Conservation (phyloP, 2,797 vertebrate species). For the Acestrorhynchus altus region DNA sequence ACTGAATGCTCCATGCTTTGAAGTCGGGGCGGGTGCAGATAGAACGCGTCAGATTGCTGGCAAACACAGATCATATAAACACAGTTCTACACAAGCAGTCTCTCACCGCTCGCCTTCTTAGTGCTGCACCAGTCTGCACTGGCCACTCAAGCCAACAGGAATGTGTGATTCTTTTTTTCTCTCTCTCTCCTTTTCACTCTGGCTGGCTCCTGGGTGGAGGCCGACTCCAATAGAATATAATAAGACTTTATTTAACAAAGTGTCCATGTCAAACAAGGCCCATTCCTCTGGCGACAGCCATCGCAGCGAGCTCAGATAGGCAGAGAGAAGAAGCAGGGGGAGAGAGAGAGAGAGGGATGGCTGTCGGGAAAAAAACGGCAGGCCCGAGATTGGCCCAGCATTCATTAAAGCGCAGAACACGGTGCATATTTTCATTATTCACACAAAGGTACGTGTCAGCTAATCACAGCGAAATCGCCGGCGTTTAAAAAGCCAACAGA, state of each 20-base stretch:
- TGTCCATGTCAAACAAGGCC: slow-evolving; percentile 81
- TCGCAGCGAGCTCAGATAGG: slow-evolving; percentile 83
- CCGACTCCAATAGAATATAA: slow-evolving; percentile 60
- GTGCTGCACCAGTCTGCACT: slow-evolving; percentile 26
- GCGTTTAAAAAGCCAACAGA: slow-evolving; percentile 88
- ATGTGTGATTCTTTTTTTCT: slow-evolving; percentile 27
- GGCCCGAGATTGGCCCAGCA: slow-evolving; percentile 81
- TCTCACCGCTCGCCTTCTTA: slow-evolving; percentile 37
- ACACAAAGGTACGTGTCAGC: slow-evolving; percentile 84
- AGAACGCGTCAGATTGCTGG: slow-evolving; percentile 42
- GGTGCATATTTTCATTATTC: slow-evolving; percentile 83
- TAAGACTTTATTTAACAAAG: slow-evolving; percentile 76
- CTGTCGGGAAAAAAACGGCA: slow-evolving; percentile 47
- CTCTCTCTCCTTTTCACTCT: slow-evolving; percentile 19
- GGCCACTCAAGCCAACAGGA: slow-evolving; percentile 33
- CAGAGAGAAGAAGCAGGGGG: slow-evolving; percentile 44
- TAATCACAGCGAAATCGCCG: slow-evolving; percentile 85
- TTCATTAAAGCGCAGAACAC: slow-evolving; percentile 78
- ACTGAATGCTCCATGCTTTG: slow-evolving; percentile 50
- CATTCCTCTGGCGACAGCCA: slow-evolving; percentile 84
- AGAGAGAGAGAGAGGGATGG: slow-evolving; percentile 61
- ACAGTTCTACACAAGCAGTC: slow-evolving; percentile 47
- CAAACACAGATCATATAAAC: slow-evolving; percentile 51
- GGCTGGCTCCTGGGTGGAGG: slow-evolving; percentile 43
- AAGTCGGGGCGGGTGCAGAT: slow-evolving; percentile 48